Evolutionary conservation across 2,113 vertebrate species (phyloP), one percentile per base, ranked within the genome.

Genomic region (Tor tambroides): DNA sequence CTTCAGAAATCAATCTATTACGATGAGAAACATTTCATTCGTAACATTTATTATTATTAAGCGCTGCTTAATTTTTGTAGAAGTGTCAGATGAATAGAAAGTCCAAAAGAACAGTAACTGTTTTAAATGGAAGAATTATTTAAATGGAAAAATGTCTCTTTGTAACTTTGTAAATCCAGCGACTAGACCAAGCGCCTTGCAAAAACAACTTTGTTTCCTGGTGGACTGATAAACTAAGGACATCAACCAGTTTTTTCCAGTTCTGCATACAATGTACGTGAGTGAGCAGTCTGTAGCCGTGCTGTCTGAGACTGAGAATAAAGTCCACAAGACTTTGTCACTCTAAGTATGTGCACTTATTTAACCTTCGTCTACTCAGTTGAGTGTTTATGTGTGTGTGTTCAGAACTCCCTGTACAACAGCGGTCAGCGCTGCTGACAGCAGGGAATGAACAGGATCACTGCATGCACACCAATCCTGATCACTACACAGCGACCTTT

Each of bases 401-500:
- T 65, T 46, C 32, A 75, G 35, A 41, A 38, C 46, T 80, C 38
- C 23, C 26, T 35, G 75, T 17, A 19, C 76, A 11, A 61, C 46
- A 59, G 71, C n/a, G 21, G 51, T 30, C 6, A 65, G 5, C 5
- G 59, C 30, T 82, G 79, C 65, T 19, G 43, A 38, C 81, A 23
- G 43, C 43, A 41, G 54, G 49, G 23, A 71, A 26, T 59, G 51
- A 63, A 87, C 35, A 83, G 80, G 38, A 65, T 75, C 43, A 61
- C 10, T 61, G n/a, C 80, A 56, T 79, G 74, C 26, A 51, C 35
- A 79, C 84, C 56, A 54, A 71, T 72, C 35, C 77, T 81, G 65
- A 86, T 74, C 85, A 63, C 63, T 72, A 59, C 19, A 56, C 49
- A 49, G 74, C n/a, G 15, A 84, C 79, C 80, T 72, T 59, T 74